A percentile compares a stretch with the other conserved stretches of the same genome.
These are phyloP conservation scores for Benitochromis conjunctus DNA, from an alignment of 2,113 vertebrate genomes.

Conservation along the genomic window DNA sequence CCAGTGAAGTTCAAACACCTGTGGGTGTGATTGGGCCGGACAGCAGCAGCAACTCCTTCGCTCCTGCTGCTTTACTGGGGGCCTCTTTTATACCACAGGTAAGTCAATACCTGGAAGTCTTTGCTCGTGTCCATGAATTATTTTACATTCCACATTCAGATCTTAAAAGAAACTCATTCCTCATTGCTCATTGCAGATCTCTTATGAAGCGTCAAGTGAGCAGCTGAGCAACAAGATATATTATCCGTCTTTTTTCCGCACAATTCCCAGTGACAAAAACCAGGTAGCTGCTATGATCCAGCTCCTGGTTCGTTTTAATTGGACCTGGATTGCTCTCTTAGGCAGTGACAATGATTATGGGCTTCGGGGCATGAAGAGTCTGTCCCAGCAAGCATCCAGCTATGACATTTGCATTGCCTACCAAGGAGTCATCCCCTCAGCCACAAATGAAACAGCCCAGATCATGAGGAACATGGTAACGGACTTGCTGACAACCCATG, in stretches of 20 bases:
- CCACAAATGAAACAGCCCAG: background rate
- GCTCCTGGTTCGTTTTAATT: constrained; percentile 69
- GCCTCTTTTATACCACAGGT: constrained; percentile 79
- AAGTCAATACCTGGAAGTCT: background rate
- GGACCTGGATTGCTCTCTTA: constrained; percentile 81
- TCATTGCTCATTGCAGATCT: constrained; percentile 67
- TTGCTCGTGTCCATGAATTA: background rate
- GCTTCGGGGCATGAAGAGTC: constrained; percentile 63
- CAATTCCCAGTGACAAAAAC: constrained; percentile 75
- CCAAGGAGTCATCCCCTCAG: constrained; percentile 71
- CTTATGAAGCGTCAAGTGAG: constrained; percentile 76
- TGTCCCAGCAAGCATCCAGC: constrained; percentile 44
- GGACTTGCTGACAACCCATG: constrained; percentile 58
- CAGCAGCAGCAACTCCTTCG: constrained; percentile 70
- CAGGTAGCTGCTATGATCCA: constrained; percentile 75
- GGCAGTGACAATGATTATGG: constrained; percentile 79
- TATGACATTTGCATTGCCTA: constrained; percentile 76
- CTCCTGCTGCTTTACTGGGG: constrained; percentile 71
- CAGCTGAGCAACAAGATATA: constrained; percentile 68
- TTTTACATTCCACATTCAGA: background rate
- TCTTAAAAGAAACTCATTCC: background rate
- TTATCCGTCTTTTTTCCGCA: constrained; percentile 77
- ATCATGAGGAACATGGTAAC: constrained; percentile 62
- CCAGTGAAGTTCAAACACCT: background rate
- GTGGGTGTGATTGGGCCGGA: constrained; percentile 81